phyloP scores from a whole-genome alignment of 2,113 vertebrate genomes.

The Mustela nigripes region DNA sequence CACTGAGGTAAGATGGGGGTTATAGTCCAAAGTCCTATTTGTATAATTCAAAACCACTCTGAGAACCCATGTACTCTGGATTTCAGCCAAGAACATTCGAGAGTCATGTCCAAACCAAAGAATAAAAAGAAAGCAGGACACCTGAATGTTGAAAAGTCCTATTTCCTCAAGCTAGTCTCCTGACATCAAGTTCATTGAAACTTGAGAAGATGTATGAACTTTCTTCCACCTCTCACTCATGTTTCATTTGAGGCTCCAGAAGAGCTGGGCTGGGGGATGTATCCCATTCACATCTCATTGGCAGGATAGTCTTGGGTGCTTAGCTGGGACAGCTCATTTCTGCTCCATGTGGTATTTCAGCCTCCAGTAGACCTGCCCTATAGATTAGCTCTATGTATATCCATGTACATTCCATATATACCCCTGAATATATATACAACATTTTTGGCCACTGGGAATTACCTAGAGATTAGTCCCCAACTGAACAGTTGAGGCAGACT shows the following conservation, averaged over 20 bases:
- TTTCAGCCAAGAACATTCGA: background rate
- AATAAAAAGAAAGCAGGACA: background rate
- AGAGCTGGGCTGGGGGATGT: background rate
- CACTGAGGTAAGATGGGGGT: background rate
- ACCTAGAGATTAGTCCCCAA: background rate
- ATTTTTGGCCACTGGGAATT: background rate
- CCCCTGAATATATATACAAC: background rate
- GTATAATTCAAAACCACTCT: background rate
- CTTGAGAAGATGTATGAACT: background rate
- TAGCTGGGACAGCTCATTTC: background rate
- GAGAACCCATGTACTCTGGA: background rate
- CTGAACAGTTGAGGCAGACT: background rate
- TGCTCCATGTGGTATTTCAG: too few relatives aligned
- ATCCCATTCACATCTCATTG: background rate
- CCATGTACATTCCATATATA: background rate
- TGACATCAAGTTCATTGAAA: background rate
- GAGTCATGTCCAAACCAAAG: background rate
- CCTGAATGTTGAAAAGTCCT: background rate
- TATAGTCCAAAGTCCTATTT: background rate
- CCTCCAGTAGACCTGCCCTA: background rate
- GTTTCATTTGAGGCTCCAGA: background rate
- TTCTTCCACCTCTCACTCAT: background rate
- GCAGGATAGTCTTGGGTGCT: background rate
- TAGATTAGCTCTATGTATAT: background rate
- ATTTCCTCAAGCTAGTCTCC: background rate